Percentiles rank a stretch among this genome's conserved stretches.
Conservation (phyloP, 2,113 vertebrate genomes). For the Tyrannus savana region DNA sequence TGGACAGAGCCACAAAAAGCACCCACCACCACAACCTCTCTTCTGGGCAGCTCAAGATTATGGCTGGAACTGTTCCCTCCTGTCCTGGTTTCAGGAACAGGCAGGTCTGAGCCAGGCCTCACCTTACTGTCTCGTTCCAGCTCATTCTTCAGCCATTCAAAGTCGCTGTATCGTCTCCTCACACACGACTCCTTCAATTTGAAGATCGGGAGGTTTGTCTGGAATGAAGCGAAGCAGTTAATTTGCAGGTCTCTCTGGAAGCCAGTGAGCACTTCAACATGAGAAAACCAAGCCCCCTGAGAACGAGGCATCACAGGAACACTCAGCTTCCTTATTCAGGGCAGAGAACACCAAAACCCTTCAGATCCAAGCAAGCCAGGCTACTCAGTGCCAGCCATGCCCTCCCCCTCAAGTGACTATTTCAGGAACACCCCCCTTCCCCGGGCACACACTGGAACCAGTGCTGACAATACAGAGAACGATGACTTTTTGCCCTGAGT, state of each 20-base stretch:
- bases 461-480: not conserved
- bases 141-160: slow-evolving; percentile 99
- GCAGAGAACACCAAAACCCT: not conserved
- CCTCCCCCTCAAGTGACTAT: not conserved
- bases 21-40: not conserved
- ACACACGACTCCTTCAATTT: slow-evolving; percentile 96
- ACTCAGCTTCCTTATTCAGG: not conserved
- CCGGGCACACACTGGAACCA: not conserved
- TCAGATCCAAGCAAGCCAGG: not conserved
- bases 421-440: not conserved
- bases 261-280: not conserved
- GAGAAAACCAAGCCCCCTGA: not conserved
- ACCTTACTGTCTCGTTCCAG: slow-evolving; percentile 99
- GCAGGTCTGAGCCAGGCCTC: slow-evolving; percentile 20
- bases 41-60: not conserved
- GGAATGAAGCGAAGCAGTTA: not conserved
- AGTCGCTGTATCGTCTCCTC: slow-evolving; percentile 96
- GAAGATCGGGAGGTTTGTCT: slow-evolving; percentile 99
- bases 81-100: not conserved
- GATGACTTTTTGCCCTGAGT: not conserved
- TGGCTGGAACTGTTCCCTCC: not conserved
- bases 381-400: not conserved
- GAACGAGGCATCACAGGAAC: not conserved
- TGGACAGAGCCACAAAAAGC: not conserved
- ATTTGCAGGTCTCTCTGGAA: not conserved